phyloP scores from a whole-genome alignment of 2,113 vertebrate genomes.

The Psilopogon haemacephalus region DNA sequence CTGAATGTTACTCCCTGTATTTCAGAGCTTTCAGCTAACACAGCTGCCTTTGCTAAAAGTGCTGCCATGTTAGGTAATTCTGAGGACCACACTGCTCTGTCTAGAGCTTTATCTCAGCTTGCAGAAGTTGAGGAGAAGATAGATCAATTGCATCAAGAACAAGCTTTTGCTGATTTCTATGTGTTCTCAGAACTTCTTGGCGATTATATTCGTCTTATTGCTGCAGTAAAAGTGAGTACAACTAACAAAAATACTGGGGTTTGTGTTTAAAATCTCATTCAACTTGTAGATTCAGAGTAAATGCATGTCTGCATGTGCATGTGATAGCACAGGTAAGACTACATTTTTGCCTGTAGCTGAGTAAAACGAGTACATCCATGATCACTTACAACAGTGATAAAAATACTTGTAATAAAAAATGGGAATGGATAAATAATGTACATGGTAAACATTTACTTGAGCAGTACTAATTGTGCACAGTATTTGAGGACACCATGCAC shows the following conservation, averaged over 20 bases:
- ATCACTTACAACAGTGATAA: not conserved
- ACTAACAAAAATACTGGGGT: not conserved
- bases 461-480: not conserved
- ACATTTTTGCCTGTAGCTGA: not conserved
- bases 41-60: constrained; percentile 95
- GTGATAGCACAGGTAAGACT: not conserved
- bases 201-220: constrained; percentile 95
- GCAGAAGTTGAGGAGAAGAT: constrained; percentile 99
- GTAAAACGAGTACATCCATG: not conserved
- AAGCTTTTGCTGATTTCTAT: constrained; percentile 94
- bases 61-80: constrained; percentile 98
- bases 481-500: not conserved
- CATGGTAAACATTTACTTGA: not conserved
- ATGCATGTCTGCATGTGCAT: not conserved
- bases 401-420: not conserved
- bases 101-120: constrained; percentile 94
- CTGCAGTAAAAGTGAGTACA: constrained; percentile 88
- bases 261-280: not conserved
- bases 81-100: constrained; percentile 96
- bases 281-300: not conserved
- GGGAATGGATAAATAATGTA: not conserved
- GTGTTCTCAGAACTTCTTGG: constrained; percentile 94
- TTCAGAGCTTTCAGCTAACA: constrained; percentile 94
- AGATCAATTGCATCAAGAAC: constrained; percentile 95
- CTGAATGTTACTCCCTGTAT: not conserved